phyloP scores from a whole-genome alignment of 2,113 vertebrate species.

The Capreolus pygargus region DNA sequence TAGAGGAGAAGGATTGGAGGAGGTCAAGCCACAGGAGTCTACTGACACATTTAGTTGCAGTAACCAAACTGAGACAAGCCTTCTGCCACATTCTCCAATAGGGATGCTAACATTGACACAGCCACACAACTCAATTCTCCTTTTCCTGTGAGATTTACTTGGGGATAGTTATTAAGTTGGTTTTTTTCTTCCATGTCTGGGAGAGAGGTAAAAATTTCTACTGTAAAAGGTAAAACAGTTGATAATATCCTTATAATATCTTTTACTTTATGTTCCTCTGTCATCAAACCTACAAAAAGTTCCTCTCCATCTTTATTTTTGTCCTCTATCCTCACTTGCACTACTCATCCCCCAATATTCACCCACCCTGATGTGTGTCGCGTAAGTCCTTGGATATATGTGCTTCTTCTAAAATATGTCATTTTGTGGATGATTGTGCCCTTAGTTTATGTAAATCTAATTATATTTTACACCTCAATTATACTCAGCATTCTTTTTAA shows the following conservation, averaged over 20 bases:
- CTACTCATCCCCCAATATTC: not conserved
- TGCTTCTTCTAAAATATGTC: not conserved
- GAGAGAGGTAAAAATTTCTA: not conserved
- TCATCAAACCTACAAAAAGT: not conserved
- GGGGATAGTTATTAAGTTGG: not conserved
- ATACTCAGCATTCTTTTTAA: not conserved
- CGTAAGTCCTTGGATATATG: not conserved
- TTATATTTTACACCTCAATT: not conserved
- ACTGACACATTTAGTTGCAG: not conserved
- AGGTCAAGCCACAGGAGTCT: not conserved
- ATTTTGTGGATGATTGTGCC: not conserved
- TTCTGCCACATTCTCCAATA: not conserved
- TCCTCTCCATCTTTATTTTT: not conserved
- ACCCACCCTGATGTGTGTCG: not conserved
- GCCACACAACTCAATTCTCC: not conserved
- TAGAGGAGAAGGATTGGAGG: too few species aligned
- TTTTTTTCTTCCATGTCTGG: not conserved
- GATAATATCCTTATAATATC: not conserved
- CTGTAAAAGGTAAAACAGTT: not conserved
- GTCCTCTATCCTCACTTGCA: not conserved
- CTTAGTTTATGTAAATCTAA: not conserved
- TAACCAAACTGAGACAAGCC: not conserved
- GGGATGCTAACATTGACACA: not conserved
- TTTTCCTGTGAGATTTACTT: not conserved
- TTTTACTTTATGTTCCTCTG: not conserved